Base-by-base conservation (phyloP, 2,888 invertebrate species). In the Venusia cambrica region DNA sequence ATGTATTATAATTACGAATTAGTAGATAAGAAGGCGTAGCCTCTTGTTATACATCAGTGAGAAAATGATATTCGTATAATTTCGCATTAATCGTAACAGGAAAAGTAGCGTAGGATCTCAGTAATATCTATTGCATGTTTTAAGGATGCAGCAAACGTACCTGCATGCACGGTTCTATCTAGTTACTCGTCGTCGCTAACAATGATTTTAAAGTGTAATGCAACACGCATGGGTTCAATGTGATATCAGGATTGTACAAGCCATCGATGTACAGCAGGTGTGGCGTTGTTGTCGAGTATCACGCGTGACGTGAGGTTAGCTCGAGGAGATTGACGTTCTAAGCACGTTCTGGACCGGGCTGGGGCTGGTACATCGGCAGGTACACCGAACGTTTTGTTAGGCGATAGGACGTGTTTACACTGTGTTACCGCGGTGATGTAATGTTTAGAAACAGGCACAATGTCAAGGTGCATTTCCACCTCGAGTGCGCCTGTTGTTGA, bases 391-490 rank as follows among this genome's bases (percentile, higher is more conserved):
- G 63, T 70, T 69, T 71, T 64, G 74, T 72, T 73, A 74, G 64
- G 48, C 51, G 62, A 61, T 56, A 56, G 56, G 49, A 67, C 67
- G 66, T 70, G 73, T 62, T 48, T 44, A 62, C 45, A 47, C 43
- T 22, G 41, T 47, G 52, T 65, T 68, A 65, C 63, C 52, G 44
- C 30, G 45, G 49, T 74, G 67, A 71, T 65, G 74, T 73, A 76
- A 79, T 56, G 32, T 46, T 25, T 51, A 53, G 57, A 67, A 74
- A 69, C 54, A 65, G 52, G 60, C 57, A 63, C 77, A 78, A 72
- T 72, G 79, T 77, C 78, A 78, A 78, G 78, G 78, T 71, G 57
- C 44, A 29, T 42, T 73, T 74, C 73, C 69, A 71, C 66, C 67
- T 48, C 31, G 28, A 36, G 22, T 42, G 29, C 28, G 19, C 20